A percentile compares a stretch with the other conserved stretches of the same genome.
Evolutionary conservation across 2,113 vertebrate species (phyloP).

Genomic region (Indri indri): DNA sequence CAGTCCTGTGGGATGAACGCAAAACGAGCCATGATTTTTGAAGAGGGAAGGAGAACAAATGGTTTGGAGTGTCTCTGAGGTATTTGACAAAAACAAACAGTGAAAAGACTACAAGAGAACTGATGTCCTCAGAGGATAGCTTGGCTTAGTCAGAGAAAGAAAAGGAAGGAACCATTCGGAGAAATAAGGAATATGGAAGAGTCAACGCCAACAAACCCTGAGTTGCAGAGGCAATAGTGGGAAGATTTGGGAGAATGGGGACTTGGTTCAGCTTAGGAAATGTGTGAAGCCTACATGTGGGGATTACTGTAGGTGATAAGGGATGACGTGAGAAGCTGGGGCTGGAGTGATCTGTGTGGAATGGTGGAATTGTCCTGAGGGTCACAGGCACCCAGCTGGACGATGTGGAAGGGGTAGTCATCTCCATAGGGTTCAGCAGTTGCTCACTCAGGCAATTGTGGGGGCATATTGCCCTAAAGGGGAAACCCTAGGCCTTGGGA

Average conservation of each 20-base stretch:
- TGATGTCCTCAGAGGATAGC: neutral
- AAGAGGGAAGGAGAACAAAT: neutral
- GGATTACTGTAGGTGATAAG: too few species aligned
- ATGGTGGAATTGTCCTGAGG: neutral
- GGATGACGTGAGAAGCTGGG: too few species aligned
- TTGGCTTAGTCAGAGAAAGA: neutral
- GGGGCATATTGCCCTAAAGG: too few species aligned
- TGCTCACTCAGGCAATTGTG: neutral
- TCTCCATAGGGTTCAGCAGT: too few species aligned
- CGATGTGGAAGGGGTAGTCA: neutral
- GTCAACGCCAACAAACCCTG: too few species aligned
- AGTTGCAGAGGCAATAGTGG: neutral
- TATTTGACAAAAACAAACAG: neutral
- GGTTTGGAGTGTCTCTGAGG: neutral
- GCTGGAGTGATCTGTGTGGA: neutral
- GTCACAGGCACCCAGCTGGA: neutral
- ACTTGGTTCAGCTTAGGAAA: neutral
- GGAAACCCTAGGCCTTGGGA: neutral
- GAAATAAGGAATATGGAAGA: neutral
- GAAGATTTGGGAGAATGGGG: too few species aligned
- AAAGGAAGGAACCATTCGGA: neutral
- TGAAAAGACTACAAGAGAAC: neutral
- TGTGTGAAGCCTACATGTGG: accelerated
- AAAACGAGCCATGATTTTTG: neutral
- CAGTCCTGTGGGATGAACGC: neutral